Evolutionary conservation across 2,888 invertebrate species (phyloP).

Genomic region (Sclerodermus sp.): DNA sequence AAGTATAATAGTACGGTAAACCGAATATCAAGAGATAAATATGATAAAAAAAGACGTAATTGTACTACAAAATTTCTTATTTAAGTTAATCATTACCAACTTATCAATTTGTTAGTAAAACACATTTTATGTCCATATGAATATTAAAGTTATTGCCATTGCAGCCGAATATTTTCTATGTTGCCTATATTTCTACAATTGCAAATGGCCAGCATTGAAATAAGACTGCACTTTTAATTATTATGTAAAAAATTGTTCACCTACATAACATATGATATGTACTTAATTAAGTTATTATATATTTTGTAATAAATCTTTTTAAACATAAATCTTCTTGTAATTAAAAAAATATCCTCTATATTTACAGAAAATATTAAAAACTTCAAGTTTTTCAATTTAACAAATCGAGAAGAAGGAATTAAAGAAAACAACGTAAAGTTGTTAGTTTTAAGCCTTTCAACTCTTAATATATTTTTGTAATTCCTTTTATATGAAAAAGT

Average conservation of each 20-base stretch:
- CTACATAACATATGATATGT: conserved; percentile 51
- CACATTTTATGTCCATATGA: not conserved
- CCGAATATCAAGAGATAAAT: no score
- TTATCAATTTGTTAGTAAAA: no score
- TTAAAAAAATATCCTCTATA: no score
- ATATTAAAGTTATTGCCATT: not conserved
- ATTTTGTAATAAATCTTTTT: conserved; percentile 54
- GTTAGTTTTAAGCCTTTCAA: conserved; percentile 44
- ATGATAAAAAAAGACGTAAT: no score
- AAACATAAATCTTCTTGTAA: no score
- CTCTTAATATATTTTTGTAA: conserved; percentile 55
- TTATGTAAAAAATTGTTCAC: conserved; percentile 31
- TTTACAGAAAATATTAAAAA: conserved; percentile 2
- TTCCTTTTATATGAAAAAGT: conserved; percentile 56
- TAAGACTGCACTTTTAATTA: conserved; percentile 25
- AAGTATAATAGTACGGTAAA: no score
- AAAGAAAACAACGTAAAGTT: conserved; percentile 3
- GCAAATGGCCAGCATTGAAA: not conserved
- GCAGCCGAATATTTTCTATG: not conserved
- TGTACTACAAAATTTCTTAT: no score
- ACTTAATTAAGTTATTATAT: conserved; percentile 54
- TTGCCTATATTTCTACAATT: not conserved
- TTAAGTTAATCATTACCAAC: no score
- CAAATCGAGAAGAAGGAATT: not conserved
- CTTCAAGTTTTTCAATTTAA: not conserved